phyloP scores from a whole-genome alignment of 2,797 vertebrate species.

The Sebastes minor region DNA sequence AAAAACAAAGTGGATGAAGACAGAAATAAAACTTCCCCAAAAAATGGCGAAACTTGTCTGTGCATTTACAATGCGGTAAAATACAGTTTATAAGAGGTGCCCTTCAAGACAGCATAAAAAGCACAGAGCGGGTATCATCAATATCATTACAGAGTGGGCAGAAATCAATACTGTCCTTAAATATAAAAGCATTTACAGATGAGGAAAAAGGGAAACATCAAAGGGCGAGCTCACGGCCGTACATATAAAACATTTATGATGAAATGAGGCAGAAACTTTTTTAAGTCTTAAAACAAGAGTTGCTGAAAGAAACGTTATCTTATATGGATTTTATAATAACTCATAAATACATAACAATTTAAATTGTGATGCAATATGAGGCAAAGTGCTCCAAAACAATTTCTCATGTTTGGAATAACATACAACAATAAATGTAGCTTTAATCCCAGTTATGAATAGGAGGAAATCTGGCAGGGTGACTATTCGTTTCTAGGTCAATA shows the following conservation, averaged over 20 bases:
- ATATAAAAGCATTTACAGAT: constrained; percentile 73
- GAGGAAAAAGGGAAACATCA: constrained; percentile 54
- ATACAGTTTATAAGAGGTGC: constrained; percentile 60
- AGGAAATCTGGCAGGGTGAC: constrained; percentile 34
- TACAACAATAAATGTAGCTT: constrained; percentile 44
- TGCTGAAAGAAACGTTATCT: constrained; percentile 27
- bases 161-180: constrained; percentile 77
- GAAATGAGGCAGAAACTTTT: constrained; percentile 58
- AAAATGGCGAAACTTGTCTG: constrained; percentile 18
- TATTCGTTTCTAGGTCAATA: constrained; percentile 61
- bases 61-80: constrained; percentile 59
- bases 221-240: constrained; percentile 23
- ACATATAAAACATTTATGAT: constrained; percentile 65
- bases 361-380: constrained; percentile 63
- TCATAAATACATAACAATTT: constrained; percentile 33
- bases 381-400: constrained; percentile 46
- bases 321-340: constrained; percentile 53
- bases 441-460: constrained; percentile 49
- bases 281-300: constrained; percentile 40
- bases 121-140: constrained; percentile 57
- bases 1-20: constrained; percentile 16
- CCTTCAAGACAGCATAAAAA: constrained; percentile 70
- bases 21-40: constrained; percentile 1
- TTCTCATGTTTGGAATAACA: constrained; percentile 36
- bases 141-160: constrained; percentile 58